These are phyloP conservation scores for Cavia aperea DNA, from an alignment of 2,113 vertebrate genomes.

Conservation along the genomic window DNA sequence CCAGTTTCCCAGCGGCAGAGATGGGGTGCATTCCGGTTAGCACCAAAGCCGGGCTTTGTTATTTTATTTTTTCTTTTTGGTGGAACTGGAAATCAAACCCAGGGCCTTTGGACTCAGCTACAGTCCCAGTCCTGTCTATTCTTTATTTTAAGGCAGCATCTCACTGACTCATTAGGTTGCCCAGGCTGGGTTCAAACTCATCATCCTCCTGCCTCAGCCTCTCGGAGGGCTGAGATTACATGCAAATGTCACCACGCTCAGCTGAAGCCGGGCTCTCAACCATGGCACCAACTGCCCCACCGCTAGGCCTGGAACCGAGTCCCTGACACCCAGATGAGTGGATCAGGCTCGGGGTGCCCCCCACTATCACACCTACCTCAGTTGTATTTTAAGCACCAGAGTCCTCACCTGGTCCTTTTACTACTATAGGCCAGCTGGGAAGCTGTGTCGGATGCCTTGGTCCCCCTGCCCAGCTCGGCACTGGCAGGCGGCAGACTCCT, in stretches of 20 bases:
- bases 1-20: not conserved
- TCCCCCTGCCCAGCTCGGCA: not conserved
- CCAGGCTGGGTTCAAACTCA: not conserved
- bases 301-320: accelerated
- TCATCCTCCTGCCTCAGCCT: not conserved
- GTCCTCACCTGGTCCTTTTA: not conserved
- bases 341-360: not conserved
- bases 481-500: not conserved
- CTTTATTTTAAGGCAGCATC: not conserved
- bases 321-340: accelerated
- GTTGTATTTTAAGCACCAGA: constrained; percentile 60
- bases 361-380: accelerated
- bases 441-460: constrained; percentile 33
- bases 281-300: accelerated
- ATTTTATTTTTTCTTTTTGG: not conserved
- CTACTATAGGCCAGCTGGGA: constrained; percentile 26
- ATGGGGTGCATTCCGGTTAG: accelerated
- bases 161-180: not conserved
- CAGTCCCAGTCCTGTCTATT: not conserved
- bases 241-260: not conserved
- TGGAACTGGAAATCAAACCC: no score
- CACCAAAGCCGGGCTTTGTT: not conserved
- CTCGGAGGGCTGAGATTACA: not conserved
- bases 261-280: not conserved
- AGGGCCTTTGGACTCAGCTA: not conserved